Evolutionary conservation across 1,140 invertebrate species (phyloP).

Genomic region (Monomorium pharaonis): DNA sequence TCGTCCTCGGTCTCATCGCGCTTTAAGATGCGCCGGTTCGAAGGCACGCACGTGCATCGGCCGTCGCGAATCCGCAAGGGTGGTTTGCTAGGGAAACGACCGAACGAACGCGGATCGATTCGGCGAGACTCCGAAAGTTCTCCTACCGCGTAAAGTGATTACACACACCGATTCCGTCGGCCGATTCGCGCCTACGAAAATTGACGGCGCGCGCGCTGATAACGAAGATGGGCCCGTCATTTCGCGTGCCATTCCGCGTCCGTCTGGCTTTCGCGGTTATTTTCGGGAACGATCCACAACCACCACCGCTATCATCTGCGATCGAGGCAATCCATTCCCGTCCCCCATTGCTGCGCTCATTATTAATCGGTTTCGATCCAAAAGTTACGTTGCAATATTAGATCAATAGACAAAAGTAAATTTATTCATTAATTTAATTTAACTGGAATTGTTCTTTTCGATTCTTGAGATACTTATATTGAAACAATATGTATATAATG

Average conservation of each 20-base stretch:
- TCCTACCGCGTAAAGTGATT: conserved; percentile 76
- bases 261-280: conserved; percentile 57
- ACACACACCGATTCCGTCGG: conserved; percentile 63
- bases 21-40: conserved; percentile 54
- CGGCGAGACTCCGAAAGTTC: conserved; percentile 82
- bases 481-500: background rate
- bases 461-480: background rate
- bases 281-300: conserved; percentile 48
- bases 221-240: conserved; percentile 71
- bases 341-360: background rate
- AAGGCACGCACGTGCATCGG: conserved; percentile 52
- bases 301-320: background rate
- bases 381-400: background rate
- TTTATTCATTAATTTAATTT: background rate
- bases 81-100: conserved; percentile 61
- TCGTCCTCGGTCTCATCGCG: conserved; percentile 32
- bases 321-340: background rate
- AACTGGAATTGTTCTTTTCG: background rate
- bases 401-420: background rate
- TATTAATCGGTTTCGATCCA: conserved; percentile 29
- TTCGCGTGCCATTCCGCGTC: conserved; percentile 66
- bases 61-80: conserved; percentile 40
- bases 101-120: conserved; percentile 78
- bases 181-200: conserved; percentile 73
- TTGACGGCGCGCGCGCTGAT: conserved; percentile 70